Percentiles rank a stretch among this genome's conserved stretches.
Evolutionary conservation across 1,140 invertebrate species (phyloP).

Genomic region (Mercenaria mercenaria): DNA sequence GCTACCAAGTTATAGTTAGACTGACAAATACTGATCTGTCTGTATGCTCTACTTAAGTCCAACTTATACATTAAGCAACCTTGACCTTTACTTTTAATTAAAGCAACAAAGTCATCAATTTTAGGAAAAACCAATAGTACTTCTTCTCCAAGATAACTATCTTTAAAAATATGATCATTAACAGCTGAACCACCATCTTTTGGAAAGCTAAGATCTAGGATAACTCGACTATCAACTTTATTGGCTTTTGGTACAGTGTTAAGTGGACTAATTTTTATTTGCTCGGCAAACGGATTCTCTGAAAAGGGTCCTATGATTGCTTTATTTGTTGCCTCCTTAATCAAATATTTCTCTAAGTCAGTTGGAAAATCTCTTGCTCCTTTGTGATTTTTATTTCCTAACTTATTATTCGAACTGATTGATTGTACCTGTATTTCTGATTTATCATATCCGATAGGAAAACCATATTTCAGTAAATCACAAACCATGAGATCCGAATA

Average conservation of each 20-base stretch:
- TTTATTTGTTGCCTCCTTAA: not conserved
- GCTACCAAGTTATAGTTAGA: conserved; percentile 24
- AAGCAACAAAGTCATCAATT: conserved; percentile 38
- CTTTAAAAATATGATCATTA: conserved; percentile 41
- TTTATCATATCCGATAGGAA: not conserved
- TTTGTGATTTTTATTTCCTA: not conserved
- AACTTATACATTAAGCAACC: conserved; percentile 24
- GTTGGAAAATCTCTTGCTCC: not conserved
- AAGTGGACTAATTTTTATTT: conserved; percentile 15
- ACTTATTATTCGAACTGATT: not conserved
- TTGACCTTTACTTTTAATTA: not conserved
- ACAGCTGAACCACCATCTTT: not conserved
- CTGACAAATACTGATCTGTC: conserved; percentile 42
- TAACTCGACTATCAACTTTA: conserved; percentile 18
- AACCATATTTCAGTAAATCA: conserved; percentile 5
- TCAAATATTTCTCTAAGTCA: not conserved
- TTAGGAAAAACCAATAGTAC: conserved; percentile 8
- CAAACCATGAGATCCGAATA: not conserved
- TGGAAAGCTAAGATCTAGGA: conserved; percentile 30
- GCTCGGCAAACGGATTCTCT: not conserved
- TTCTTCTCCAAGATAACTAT: conserved; percentile 5
- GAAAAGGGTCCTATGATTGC: not conserved
- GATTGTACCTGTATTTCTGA: too few relatives aligned
- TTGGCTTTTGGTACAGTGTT: conserved; percentile 8
- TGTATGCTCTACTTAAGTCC: conserved; percentile 9